Evolutionary conservation across 2,797 vertebrate genomes (phyloP).

Genomic region (Holocentrus rufus): DNA sequence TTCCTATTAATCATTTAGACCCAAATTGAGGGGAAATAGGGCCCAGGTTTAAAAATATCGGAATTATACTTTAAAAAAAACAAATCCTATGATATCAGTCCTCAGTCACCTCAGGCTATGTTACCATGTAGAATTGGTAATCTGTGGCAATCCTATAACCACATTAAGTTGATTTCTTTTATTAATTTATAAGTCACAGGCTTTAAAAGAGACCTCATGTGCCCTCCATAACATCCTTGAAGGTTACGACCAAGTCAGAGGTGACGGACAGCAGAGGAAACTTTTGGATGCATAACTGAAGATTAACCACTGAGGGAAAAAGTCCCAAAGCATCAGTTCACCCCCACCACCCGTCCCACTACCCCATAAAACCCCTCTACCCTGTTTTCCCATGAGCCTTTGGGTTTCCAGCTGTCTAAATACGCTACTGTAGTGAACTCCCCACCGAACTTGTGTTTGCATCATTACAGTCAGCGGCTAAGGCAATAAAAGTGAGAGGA

Average conservation of each 20-base stretch:
- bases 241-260: conserved; percentile 39
- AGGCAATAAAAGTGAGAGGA: conserved; percentile 45
- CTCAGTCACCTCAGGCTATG: conserved; percentile 19
- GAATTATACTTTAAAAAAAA: too few relatives aligned
- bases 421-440: conserved; percentile 72
- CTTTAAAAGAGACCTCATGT: conserved; percentile 40
- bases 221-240: conserved; percentile 20
- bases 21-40: too few relatives aligned
- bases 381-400: conserved; percentile 64
- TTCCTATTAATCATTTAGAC: too few relatives aligned
- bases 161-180: conserved; percentile 37
- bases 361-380: conserved; percentile 53
- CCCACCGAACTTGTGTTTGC: conserved; percentile 50
- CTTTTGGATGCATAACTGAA: conserved; percentile 46
- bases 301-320: conserved; percentile 62
- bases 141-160: conserved; percentile 33
- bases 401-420: conserved; percentile 73
- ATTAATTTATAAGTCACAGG: conserved; percentile 59
- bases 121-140: conserved; percentile 34
- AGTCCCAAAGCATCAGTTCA: conserved; percentile 59
- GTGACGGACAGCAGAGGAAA: conserved; percentile 63
- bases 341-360: conserved; percentile 47
- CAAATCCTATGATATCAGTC: conserved; percentile 9
- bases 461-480: conserved; percentile 43
- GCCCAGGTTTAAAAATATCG: too few relatives aligned